Evolutionary conservation across 2,113 vertebrate genomes (phyloP), one percentile per base, ranked within the genome.

Genomic region (Gymnarchus niloticus): DNA sequence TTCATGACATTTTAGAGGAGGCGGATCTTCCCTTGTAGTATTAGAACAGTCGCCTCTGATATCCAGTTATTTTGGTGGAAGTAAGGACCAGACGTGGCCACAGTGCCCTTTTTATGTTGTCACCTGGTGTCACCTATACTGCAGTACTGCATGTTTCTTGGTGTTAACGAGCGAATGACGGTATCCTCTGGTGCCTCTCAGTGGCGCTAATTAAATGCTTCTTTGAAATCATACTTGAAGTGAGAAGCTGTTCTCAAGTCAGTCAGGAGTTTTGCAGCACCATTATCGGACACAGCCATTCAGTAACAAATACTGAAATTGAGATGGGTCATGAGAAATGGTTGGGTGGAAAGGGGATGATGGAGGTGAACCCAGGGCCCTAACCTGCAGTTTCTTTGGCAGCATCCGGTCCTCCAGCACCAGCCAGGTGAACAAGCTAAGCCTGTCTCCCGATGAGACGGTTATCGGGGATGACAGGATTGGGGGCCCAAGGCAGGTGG

Each of bases 371-470:
- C 2, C 48, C 25, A n/a, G 17, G 46, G 48, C 1, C 4, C 56
- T n/a, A 80, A 8, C 54, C 73, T 2, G 48, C 84, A 33, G 23
- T 77, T 87, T 88, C 1, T 3, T 88, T 88, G 84, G 73, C 92
- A 99, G 98, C 90, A 95, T 99, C 85, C 97, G 97, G 21, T 96
- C 96, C 1, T 98, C 97, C 21, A 98, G 89, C 88, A 97, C 95
- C 84, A 98, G 95, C 92, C 98, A 99, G 91, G 96, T 98, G 83
- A 98, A 94, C 90, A 99, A 99, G 91, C 93, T 99, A 90, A 97
- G 92, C 0, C 92, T 99, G 88, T 96, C 95, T 0, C 93, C 94
- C 56, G 95, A 94, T 33, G 96, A 98, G 83, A 93, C 93, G 0
- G 91, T 92, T 85, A 95, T 97, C 4, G 91, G 97, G 87, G 91